Conservation (phyloP, 1,140 invertebrate species). For the Zaprionus gabonicus region DNA sequence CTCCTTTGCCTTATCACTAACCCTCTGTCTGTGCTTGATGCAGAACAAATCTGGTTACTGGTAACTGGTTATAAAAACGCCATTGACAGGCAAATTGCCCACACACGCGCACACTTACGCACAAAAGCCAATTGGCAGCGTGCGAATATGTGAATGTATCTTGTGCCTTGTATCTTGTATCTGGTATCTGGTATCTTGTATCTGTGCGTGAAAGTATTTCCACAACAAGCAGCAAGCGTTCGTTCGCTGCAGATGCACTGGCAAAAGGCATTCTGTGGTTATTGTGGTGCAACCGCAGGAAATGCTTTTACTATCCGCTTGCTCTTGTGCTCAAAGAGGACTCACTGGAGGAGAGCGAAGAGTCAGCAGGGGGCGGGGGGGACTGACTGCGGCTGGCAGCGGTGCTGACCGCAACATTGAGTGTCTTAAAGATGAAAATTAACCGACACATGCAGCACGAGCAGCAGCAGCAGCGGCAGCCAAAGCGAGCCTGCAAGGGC, state of each 20-base stretch:
- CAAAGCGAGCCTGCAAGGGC: not conserved
- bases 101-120: not conserved
- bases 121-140: constrained; percentile 15
- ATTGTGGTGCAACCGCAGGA: constrained; percentile 57
- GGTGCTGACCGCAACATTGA: constrained; percentile 70
- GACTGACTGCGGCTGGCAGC: constrained; percentile 2
- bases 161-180: constrained; percentile 12
- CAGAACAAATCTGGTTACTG: constrained; percentile 4
- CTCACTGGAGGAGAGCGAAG: not conserved
- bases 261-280: constrained; percentile 70
- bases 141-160: constrained; percentile 17
- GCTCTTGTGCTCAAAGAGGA: constrained; percentile 44
- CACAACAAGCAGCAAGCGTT: constrained; percentile 17
- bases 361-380: too few relatives aligned
- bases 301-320: constrained; percentile 63
- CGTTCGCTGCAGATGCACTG: constrained; percentile 27
- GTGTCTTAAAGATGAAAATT: constrained; percentile 81
- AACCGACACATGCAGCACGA: constrained; percentile 53
- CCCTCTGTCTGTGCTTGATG: not conserved
- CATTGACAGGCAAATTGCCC: constrained; percentile 11
- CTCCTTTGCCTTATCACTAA: not conserved
- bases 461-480: not conserved
- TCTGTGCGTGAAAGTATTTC: constrained; percentile 40
- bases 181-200: not conserved
- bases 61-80: not conserved